Evolutionary conservation across 2,113 vertebrate species (phyloP).

Genomic region (Toxostoma redivivum): DNA sequence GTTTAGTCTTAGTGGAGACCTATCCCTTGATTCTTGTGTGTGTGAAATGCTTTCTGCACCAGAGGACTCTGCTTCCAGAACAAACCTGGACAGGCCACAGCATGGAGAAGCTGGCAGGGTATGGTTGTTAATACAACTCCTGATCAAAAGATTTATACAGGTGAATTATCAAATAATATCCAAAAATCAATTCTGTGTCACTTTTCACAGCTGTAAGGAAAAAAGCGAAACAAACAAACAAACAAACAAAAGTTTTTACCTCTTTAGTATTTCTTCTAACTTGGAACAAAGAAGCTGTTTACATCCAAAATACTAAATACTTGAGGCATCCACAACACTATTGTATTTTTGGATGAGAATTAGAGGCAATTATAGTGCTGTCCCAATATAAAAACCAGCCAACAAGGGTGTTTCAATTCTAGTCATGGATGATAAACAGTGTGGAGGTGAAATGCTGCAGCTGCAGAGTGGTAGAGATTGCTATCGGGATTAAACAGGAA

Average conservation of each 20-base stretch:
- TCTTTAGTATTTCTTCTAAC: neutral
- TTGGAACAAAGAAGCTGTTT: neutral
- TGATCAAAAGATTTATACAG: neutral
- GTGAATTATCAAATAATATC: neutral
- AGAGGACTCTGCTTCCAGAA: neutral
- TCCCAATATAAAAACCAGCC: neutral
- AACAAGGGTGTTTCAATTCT: conserved; percentile 2
- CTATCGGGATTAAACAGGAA: conserved; percentile 51
- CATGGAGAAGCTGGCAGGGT: neutral
- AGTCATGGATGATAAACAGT: conserved; percentile 33
- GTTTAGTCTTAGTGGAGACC: neutral
- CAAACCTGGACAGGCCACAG: neutral
- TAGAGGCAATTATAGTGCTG: neutral
- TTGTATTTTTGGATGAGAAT: neutral
- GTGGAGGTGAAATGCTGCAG: conserved; percentile 43
- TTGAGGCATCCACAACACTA: neutral
- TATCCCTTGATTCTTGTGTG: neutral
- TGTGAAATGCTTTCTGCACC: neutral
- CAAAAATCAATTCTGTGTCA: neutral
- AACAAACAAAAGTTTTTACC: neutral
- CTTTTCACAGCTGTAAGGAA: neutral
- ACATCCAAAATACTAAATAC: neutral
- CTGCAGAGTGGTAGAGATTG: conserved; percentile 40
- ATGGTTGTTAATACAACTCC: neutral
- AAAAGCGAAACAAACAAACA: rapidly evolving